Conservation (phyloP, 2,797 vertebrate species). For the Busarellus nigricollis region DNA sequence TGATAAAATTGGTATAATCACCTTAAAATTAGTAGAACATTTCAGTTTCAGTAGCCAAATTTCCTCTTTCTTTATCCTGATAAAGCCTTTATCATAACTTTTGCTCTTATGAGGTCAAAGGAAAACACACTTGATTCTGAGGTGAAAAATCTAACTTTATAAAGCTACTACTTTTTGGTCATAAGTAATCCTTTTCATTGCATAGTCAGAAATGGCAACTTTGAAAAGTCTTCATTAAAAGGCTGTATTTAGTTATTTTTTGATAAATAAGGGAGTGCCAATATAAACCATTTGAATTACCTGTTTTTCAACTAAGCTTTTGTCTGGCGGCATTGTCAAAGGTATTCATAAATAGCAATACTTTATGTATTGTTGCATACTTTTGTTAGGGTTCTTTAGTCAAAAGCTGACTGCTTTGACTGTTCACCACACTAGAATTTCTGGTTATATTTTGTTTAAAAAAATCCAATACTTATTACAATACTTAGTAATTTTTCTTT, state of each 20-base stretch:
- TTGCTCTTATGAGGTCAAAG: neutral
- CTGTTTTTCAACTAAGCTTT: neutral
- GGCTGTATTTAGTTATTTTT: neutral
- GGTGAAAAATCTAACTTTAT: neutral
- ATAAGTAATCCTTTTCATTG: neutral
- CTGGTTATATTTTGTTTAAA: slow-evolving; percentile 1
- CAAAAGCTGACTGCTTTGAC: neutral
- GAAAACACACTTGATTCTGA: neutral
- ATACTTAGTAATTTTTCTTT: neutral
- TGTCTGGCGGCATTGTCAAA: neutral
- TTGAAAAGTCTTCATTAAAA: neutral
- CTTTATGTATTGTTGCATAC: neutral
- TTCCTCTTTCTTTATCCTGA: neutral
- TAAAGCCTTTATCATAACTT: neutral
- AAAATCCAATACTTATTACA: neutral
- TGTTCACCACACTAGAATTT: neutral
- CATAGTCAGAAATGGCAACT: neutral
- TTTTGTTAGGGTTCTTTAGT: neutral
- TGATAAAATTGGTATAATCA: neutral
- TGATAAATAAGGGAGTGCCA: neutral
- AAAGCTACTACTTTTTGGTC: neutral
- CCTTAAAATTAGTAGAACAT: neutral
- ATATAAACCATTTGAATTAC: neutral
- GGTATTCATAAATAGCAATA: neutral
- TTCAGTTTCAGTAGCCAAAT: neutral